Base-by-base conservation (phyloP, 2,797 vertebrate species). In the Zalophus californianus region DNA sequence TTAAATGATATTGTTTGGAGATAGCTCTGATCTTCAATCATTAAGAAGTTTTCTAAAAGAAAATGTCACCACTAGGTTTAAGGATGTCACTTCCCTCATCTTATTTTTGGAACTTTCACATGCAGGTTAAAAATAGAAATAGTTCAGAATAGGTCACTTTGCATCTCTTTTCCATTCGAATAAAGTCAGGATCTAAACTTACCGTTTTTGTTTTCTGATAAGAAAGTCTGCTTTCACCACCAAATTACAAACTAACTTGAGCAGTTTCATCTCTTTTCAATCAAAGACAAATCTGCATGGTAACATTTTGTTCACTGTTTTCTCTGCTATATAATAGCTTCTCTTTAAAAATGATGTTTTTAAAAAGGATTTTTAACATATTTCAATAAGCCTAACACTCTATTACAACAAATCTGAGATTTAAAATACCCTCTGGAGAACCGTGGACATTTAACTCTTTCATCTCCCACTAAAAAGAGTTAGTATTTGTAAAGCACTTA, bases 231-330 rank as follows among this genome's bases (percentile, higher is more conserved):
- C 38, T 68, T 89, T 78, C 8, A 72, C 48, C 56, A 62, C 25
- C 29, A 90, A 87, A 75, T 80, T 92, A 35, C 29, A 94, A 93
- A 64, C 44, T 85, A 93, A 50, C 66, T 86, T 91, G 38, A 60
- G 50, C 11, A 48, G 14, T 54, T 86, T 87, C 29, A 64, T 72
- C 13, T 86, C 29, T 86, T 92, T 23, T 93, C 70, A 82, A 75
- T 78, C 48, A 88, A 96, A 94, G 38, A 83, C 16, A 72, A 66
- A 70, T 29, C 9, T 66, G 6, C 23, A 86, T 2, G 27, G 44
- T 73, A 44, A 73, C 41, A 2, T 86, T 91, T 38, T 50, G 9
- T 72, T 93, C 32, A 86, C 72, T 89, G 50, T 58, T 91, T 91
- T 73, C 32, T 84, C 52, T 68, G 7, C 48, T 88, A 68, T 91